Evolutionary conservation across 2,888 invertebrate genomes (phyloP).

Genomic region (Nomada goodeniana): DNA sequence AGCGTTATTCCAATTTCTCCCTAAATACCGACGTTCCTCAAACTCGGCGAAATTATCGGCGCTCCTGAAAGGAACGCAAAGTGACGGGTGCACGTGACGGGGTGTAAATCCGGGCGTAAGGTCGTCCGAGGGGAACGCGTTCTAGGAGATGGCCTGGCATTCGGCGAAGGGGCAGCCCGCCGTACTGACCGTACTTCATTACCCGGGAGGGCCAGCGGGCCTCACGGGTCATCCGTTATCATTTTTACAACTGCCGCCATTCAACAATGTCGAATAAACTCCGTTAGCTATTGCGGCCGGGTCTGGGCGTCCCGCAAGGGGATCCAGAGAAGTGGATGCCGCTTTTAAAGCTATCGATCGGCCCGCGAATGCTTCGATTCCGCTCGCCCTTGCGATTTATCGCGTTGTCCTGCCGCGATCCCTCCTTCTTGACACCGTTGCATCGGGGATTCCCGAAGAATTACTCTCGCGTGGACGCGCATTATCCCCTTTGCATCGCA

Average conservation of each 20-base stretch:
- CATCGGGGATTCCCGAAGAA: neutral
- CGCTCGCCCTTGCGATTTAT: constrained; percentile 62
- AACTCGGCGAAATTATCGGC: constrained; percentile 6
- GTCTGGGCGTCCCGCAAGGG: constrained; percentile 71
- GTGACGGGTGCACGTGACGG: constrained; percentile 61
- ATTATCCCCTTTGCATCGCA: no score
- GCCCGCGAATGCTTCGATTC: constrained; percentile 62
- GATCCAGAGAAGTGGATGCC: constrained; percentile 64
- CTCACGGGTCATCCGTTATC: constrained; percentile 84
- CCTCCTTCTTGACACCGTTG: neutral
- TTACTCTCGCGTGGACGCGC: no score
- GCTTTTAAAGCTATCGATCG: constrained; percentile 75
- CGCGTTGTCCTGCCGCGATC: constrained; percentile 20
- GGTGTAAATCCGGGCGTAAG: constrained; percentile 77
- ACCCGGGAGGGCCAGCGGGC: constrained; percentile 80
- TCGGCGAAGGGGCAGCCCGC: constrained; percentile 71
- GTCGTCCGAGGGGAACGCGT: constrained; percentile 72
- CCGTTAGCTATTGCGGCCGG: constrained; percentile 82
- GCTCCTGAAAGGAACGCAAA: constrained; percentile 26
- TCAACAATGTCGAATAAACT: constrained; percentile 85
- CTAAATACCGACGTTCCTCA: neutral
- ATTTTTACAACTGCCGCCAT: constrained; percentile 85
- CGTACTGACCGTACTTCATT: constrained; percentile 84
- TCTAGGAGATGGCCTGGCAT: constrained; percentile 72
- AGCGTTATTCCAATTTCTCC: no score